Evolutionary conservation across 2,888 invertebrate species (phyloP).

Genomic region (Hedya salicella): DNA sequence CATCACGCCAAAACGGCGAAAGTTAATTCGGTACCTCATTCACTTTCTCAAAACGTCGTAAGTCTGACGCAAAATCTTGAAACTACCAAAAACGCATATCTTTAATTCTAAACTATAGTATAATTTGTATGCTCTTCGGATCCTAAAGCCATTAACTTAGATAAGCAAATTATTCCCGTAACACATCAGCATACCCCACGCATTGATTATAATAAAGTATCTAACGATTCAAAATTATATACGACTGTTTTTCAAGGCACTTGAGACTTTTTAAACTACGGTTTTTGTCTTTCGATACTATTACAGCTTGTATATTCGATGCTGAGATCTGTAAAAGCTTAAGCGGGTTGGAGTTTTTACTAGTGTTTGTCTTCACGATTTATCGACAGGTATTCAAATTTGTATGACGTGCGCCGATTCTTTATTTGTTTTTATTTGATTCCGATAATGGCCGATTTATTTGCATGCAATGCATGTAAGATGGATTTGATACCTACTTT

Average conservation of each 20-base stretch:
- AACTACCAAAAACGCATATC: conserved; percentile 8
- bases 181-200: not conserved
- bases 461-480: not conserved
- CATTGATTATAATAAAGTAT: not conserved
- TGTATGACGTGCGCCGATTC: not conserved
- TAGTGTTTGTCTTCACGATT: too few species aligned
- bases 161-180: conserved; percentile 19
- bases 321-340: too few species aligned
- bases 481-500: not conserved
- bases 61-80: not conserved
- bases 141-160: not conserved
- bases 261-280: too few species aligned
- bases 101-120: not conserved
- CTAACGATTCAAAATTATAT: not conserved
- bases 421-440: not conserved
- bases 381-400: not conserved
- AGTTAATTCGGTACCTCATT: not conserved
- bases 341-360: too few species aligned
- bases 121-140: conserved; percentile 16
- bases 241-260: not conserved
- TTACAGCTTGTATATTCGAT: too few species aligned
- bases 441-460: not conserved
- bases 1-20: too few species aligned
- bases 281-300: too few species aligned
- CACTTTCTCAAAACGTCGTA: not conserved